These are phyloP conservation scores for Diploptera punctata DNA, from an alignment of 2,888 invertebrate species.

Conservation along the genomic window DNA sequence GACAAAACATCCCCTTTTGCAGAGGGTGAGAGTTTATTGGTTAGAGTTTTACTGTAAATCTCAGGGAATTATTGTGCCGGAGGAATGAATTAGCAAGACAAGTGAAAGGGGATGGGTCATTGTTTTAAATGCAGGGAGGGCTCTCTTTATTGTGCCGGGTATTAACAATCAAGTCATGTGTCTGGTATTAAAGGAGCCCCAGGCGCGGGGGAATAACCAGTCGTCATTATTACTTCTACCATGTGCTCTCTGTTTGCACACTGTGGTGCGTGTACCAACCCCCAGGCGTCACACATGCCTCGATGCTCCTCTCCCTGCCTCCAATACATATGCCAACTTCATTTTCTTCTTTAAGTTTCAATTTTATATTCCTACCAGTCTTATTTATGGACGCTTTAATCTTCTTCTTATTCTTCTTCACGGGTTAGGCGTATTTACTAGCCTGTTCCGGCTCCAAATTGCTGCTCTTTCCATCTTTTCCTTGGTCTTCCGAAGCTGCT, in stretches of 20 bases:
- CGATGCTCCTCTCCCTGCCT: too few species aligned
- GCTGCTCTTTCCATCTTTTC: too few species aligned
- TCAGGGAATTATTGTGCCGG: too few species aligned
- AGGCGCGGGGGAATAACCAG: background rate
- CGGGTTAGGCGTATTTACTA: too few species aligned
- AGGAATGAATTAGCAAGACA: background rate
- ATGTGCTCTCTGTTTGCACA: slow-evolving; percentile 1
- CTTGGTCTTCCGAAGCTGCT: too few species aligned
- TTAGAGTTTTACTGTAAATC: background rate
- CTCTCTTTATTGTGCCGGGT: slow-evolving; percentile 25
- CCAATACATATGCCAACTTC: too few species aligned
- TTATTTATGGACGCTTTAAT: too few species aligned
- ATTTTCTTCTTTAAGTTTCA: too few species aligned
- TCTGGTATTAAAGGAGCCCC: background rate
- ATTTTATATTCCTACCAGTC: too few species aligned
- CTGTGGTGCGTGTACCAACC: background rate
- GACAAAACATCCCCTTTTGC: background rate
- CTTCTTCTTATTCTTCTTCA: too few species aligned
- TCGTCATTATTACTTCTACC: background rate
- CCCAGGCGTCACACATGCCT: too few species aligned
- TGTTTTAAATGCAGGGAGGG: background rate
- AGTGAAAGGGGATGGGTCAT: background rate
- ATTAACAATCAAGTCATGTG: slow-evolving; percentile 26
- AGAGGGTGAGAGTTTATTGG: background rate
- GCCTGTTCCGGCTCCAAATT: too few species aligned